phyloP scores from a whole-genome alignment of 2,888 invertebrate genomes.

The Pseudeuparius sepicola region DNA sequence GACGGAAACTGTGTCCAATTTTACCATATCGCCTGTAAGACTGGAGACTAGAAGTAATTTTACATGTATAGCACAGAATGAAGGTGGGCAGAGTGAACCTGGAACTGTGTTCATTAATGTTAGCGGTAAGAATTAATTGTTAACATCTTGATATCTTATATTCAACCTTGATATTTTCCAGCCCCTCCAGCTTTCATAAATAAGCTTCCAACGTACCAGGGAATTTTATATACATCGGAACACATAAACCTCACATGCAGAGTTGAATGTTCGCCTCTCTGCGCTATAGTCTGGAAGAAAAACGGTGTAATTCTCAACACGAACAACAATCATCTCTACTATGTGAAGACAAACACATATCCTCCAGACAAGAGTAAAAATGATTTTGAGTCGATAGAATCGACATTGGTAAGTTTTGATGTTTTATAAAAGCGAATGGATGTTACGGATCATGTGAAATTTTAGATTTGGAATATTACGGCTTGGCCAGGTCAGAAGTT shows the following conservation, averaged over 20 bases:
- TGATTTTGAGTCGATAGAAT: conserved; percentile 81
- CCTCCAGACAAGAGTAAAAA: conserved; percentile 68
- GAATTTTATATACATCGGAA: conserved; percentile 63
- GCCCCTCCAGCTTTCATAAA: conserved; percentile 84
- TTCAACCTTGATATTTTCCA: conserved; percentile 36
- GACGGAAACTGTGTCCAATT: conserved; percentile 63
- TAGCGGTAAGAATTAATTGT: conserved; percentile 42
- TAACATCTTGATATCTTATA: conserved; percentile 4
- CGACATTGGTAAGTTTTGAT: conserved; percentile 60
- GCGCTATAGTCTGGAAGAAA: conserved; percentile 77
- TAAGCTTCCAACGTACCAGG: conserved; percentile 71
- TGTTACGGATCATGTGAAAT: no score
- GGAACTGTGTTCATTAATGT: conserved; percentile 62
- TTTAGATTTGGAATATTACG: conserved; percentile 78
- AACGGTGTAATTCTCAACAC: conserved; percentile 60
- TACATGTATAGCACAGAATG: conserved; percentile 78
- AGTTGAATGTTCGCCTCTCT: conserved; percentile 81
- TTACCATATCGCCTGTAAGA: conserved; percentile 74
- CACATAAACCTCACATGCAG: conserved; percentile 66
- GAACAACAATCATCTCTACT: conserved; percentile 51
- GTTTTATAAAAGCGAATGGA: no score
- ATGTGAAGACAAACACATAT: conserved; percentile 54
- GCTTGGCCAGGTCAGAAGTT: conserved; percentile 72
- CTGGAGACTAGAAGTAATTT: conserved; percentile 82
- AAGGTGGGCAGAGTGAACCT: conserved; percentile 68